Evolutionary conservation across 2,888 invertebrate species (phyloP), one percentile per base, ranked within the genome.

Genomic region (Apamea anceps): DNA sequence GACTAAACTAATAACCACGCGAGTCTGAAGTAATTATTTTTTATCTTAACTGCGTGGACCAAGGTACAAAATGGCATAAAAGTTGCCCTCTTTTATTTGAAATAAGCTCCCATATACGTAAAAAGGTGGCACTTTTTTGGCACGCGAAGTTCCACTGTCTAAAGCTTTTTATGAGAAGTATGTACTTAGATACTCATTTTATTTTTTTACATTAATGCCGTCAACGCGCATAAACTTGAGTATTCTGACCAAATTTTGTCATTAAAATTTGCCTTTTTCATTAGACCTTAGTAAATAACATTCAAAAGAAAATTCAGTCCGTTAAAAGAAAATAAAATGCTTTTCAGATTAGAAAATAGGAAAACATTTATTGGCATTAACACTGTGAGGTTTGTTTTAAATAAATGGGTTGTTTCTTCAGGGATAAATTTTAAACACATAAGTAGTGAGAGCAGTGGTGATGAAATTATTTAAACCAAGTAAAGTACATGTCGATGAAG

Each of bases 131-230:
- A 13, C 13, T 82, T 76, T 75, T 65, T 60, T 42, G 57, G 25
- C 37, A 66, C 18, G 57, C 7, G 0, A 75, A 65, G 54, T 82
- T 54, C 28, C 51, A 12, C 15, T 48, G 8, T n/a, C 25, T 57
- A 25, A 32, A 76, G 48, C 65, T 82, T 76, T 66, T 76, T 76
- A 76, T 28, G 65, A 65, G 25, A 48, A 51, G 62, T 32, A 62
- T 15, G 28, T 54, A 63, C 42, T 54, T 45, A 45, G 8, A 32
- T 74, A 25, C 21, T 54, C n/a, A 51, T 81, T 62, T 79, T 32
- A 51, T 78, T 73, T 79, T 71, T 48, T 42, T 48, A 28, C 13
- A 28, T 42, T 72, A 25, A 48, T 45, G 18, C 18, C 25, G 18
- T 25, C 60, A 32, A 15, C 68, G n/a, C 8, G 7, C 13, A 48